Conservation (phyloP, 2,888 invertebrate species). For the Macrosiphum euphorbiae region DNA sequence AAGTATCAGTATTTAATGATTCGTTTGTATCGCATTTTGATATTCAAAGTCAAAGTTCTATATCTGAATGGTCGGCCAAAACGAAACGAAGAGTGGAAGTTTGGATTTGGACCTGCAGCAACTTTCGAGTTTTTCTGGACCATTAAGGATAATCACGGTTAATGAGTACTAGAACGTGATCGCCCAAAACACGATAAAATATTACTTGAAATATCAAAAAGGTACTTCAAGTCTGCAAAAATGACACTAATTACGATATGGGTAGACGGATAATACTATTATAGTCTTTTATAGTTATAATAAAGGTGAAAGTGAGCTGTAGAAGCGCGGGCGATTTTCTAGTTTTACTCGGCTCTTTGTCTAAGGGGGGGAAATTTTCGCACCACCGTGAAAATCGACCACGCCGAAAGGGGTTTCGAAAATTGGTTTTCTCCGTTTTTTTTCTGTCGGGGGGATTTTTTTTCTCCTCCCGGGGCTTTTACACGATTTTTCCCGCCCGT, state of each 20-base stretch:
- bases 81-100: not conserved
- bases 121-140: not conserved
- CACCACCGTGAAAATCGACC: not conserved
- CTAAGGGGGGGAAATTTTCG: not conserved
- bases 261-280: not conserved
- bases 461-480: not conserved
- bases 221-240: not conserved
- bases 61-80: not conserved
- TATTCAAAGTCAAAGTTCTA: not conserved
- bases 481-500: constrained; percentile 57
- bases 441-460: not conserved
- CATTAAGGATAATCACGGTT: not conserved
- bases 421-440: not conserved
- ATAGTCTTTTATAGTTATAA: not conserved
- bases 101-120: not conserved
- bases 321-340: not conserved
- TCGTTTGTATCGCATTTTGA: not conserved
- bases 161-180: not conserved
- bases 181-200: not conserved
- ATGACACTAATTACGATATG: not conserved
- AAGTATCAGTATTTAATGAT: not conserved
- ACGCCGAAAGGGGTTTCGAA: not conserved
- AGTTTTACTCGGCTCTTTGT: not conserved
- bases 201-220: not conserved
- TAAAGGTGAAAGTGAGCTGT: constrained; percentile 47